phyloP scores from a whole-genome alignment of 2,888 invertebrate species.

The Melitaea athalia region DNA sequence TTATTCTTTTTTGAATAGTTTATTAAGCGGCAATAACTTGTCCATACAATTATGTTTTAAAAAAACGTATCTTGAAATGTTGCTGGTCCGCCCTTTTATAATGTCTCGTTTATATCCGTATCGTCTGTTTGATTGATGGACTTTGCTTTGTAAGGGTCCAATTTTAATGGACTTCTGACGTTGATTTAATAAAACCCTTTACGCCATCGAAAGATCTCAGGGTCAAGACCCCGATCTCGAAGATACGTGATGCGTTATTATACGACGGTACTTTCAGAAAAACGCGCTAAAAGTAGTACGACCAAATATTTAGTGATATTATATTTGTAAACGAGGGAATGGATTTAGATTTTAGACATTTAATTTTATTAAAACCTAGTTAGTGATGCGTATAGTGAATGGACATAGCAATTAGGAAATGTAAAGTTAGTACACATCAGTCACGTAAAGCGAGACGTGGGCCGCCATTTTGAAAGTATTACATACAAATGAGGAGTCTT shows the following conservation, averaged over 20 bases:
- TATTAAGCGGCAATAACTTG: constrained; percentile 5
- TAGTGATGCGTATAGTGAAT: constrained; percentile 48
- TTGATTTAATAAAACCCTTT: constrained; percentile 82
- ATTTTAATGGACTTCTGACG: constrained; percentile 78
- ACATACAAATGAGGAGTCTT: constrained; percentile 46
- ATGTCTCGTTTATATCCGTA: constrained; percentile 55
- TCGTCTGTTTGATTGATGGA: constrained; percentile 71
- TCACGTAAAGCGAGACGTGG: constrained; percentile 55
- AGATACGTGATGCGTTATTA: constrained; percentile 45
- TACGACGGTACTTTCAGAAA: constrained; percentile 43
- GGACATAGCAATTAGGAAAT: constrained; percentile 61
- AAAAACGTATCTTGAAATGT: constrained; percentile 39
- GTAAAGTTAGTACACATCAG: constrained; percentile 53
- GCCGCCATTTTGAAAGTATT: constrained; percentile 56
- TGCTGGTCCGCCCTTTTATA: constrained; percentile 45
- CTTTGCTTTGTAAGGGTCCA: constrained; percentile 56
- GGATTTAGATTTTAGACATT: too few relatives aligned
- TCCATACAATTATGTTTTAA: constrained; percentile 21
- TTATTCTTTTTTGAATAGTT: background rate
- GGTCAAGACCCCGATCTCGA: constrained; percentile 46
- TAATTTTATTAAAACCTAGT: background rate
- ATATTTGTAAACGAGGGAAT: too few relatives aligned
- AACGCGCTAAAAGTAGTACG: constrained; percentile 30
- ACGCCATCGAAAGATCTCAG: constrained; percentile 61
- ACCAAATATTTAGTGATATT: constrained; percentile 8